These are phyloP conservation scores for Eupeodes latifasciatus DNA, from an alignment of 2,888 invertebrate species.

Conservation along the genomic window DNA sequence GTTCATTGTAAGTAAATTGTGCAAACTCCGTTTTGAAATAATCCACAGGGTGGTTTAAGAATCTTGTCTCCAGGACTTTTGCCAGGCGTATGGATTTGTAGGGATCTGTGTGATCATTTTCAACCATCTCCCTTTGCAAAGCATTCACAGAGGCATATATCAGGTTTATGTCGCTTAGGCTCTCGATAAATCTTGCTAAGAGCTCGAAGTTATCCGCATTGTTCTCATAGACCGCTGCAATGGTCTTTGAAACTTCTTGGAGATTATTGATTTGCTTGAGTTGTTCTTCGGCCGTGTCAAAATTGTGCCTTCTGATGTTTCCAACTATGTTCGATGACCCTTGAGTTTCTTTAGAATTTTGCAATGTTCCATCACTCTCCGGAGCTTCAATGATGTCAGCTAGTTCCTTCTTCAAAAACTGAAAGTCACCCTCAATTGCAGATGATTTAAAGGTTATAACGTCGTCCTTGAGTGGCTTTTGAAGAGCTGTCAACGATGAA, in stretches of 20 bases:
- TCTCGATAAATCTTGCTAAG: constrained; percentile 17
- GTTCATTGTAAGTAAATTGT: background rate
- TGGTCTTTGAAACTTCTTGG: background rate
- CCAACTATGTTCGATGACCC: background rate
- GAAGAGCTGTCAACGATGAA: background rate
- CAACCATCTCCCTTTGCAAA: background rate
- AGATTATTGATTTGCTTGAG: background rate
- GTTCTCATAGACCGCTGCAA: background rate
- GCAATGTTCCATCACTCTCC: background rate
- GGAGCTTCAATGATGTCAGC: background rate
- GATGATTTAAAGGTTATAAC: background rate
- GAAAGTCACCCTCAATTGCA: background rate
- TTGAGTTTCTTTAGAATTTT: background rate
- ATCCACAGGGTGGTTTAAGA: background rate
- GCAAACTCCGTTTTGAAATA: background rate
- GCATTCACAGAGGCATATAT: constrained; percentile 10
- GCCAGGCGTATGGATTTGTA: constrained; percentile 8
- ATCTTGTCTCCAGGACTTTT: background rate
- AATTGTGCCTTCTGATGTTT: background rate
- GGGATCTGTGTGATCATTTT: background rate
- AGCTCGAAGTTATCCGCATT: background rate
- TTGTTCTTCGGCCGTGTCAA: background rate
- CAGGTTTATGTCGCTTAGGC: background rate
- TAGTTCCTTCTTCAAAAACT: background rate
- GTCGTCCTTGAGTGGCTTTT: background rate